Evolutionary conservation across 2,888 invertebrate genomes (phyloP).

Genomic region (Eupithecia insigniata): DNA sequence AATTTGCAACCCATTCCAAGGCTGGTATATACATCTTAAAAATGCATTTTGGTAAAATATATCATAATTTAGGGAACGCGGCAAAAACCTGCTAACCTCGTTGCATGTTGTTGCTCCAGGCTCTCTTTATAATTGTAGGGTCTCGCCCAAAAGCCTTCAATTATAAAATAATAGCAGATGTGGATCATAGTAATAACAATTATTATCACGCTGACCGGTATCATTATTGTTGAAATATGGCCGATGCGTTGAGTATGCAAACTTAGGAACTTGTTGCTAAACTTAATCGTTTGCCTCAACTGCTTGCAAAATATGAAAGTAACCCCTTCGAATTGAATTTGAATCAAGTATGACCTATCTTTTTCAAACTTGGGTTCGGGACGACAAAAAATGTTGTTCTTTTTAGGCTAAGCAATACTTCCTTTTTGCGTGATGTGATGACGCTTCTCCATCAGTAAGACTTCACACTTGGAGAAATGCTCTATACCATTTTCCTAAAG

Average conservation of each 20-base stretch:
- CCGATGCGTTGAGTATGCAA: slow-evolving; percentile 74
- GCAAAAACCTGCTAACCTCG: slow-evolving; percentile 75
- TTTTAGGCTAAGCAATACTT: background rate
- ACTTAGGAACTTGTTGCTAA: slow-evolving; percentile 64
- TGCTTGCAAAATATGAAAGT: slow-evolving; percentile 1
- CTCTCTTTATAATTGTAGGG: slow-evolving; percentile 83
- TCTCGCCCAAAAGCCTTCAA: slow-evolving; percentile 83
- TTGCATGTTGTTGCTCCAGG: slow-evolving; percentile 80
- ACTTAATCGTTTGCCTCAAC: background rate
- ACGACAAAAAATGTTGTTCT: background rate
- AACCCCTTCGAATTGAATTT: background rate
- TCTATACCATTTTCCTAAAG: no score
- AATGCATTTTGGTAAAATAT: slow-evolving; percentile 67
- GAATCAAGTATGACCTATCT: background rate
- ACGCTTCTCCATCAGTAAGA: no score
- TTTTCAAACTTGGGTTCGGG: background rate
- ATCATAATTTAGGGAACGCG: slow-evolving; percentile 75
- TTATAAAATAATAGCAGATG: slow-evolving; percentile 85
- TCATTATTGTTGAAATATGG: slow-evolving; percentile 82
- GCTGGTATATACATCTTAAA: slow-evolving; percentile 50
- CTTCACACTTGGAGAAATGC: no score
- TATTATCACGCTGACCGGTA: slow-evolving; percentile 82
- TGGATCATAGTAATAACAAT: slow-evolving; percentile 84
- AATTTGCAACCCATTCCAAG: slow-evolving; percentile 28
- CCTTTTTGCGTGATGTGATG: no score